Base-by-base conservation (phyloP, 2,888 invertebrate genomes). In the Trissolcus brochymenae region DNA sequence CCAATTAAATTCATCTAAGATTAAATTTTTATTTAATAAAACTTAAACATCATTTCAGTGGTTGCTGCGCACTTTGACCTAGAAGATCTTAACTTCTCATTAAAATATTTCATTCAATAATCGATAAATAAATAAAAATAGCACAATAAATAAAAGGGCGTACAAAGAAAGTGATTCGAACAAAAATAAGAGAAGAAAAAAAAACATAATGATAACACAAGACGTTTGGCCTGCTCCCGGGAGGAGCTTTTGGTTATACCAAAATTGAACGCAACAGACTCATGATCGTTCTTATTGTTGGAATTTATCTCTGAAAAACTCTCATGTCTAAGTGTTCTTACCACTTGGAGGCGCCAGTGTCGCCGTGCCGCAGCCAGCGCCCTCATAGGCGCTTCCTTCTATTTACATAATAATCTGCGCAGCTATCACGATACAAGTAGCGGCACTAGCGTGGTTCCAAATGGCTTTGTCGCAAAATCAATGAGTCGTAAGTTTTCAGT, bases 111-210 rank as follows among this genome's bases (percentile, higher is more conserved):
- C 62, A 71, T 64, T 29, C 49, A 60, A 49, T 60, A 64, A 59
- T 59, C 41, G 6, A 64, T 54, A 64, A 68, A 75, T 68, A 75
- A 68, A 75, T 68, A 68, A 68, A 57, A 67, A 57, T 16, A 35
- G 59, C 50, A 35, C 43, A 73, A 73, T 73, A 73, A 73, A 73
- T 73, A 73, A 73, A 62, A 35, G 65, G 40, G 67, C 62, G 61
- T 61, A 51, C 25, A 35, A 49, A 29, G 40, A 70, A 61, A 49
- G 11, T 46, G 16, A 40, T 65, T 73, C 60, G 60, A 73, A 35
- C 35, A 29, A 29, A 9, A 16, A 14, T 29, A 29, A 25, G 43
- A 19, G 56, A 29, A 25, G n/a, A 54, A 25, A 25, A 29, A 21
- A 53, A 53, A 19, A 13, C 53, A 29, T 29, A 40, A 35, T 41